Evolutionary conservation across 1,140 invertebrate genomes (phyloP), one percentile per base, ranked within the genome.

Genomic region (Philotrypesis tridentata): DNA sequence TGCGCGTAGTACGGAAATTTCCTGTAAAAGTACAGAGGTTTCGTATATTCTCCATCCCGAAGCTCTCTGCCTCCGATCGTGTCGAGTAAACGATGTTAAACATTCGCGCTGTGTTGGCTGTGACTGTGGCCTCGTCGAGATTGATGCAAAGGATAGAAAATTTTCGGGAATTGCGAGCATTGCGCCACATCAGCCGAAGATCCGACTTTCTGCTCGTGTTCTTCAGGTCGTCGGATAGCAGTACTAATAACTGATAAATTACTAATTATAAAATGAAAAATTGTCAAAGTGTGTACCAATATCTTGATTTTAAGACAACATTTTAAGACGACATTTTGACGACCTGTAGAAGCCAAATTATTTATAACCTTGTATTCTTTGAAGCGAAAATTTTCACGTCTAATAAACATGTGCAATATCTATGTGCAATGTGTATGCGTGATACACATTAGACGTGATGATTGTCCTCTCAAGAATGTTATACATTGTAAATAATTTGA

Each of bases 1-100:
- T 85, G 85, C 0, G 87, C 88, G 76, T 91, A 86, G 79, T 91
- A 93, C 0, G 92, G 92, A 76, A 92, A 92, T 89, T 91, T 60
- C 2, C 61, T 65, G 25, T 23, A 11, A 31, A 77, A 55, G 37
- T 63, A 76, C 25, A 71, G 17, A 21, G 61, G 79, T 65, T 27
- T 60, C 27, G 8, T 65, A 40, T n/a, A 9, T 74, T 31, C 25
- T 33, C 17, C 0, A 25, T 7, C 9, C 23, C 25, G 1, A 43
- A 60, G 17, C 74, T 68, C 23, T 73, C n/a, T 4, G 21, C 37
- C n/a, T 23, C 21, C 9, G 71, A 73, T 27, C 11, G 17, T 17
- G 21, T 8, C 4, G 48, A n/a, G 21, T 29, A 60, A 2, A 75
- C 17, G 9, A 61, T 29, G 21, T 81, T 75, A 25, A 81, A 9